Evolutionary conservation across 2,888 invertebrate genomes (phyloP).

Genomic region (Cheilosia vernalis): DNA sequence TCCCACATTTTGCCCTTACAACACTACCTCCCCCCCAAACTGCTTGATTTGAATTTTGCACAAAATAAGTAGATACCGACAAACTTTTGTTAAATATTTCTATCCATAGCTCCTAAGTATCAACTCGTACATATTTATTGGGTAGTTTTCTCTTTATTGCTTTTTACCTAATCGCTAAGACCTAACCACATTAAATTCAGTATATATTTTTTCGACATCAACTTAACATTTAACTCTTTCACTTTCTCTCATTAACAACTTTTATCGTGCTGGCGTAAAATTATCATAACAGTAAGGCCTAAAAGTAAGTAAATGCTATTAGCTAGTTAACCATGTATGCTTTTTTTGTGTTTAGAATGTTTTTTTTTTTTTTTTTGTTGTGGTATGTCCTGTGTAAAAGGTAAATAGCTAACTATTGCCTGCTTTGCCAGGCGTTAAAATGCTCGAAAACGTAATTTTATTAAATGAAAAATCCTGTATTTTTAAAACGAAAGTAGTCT

Average conservation of each 20-base stretch:
- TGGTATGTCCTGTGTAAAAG: not conserved
- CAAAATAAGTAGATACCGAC: not conserved
- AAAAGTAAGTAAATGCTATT: conserved; percentile 69
- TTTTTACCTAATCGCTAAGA: not conserved
- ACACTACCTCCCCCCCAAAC: conserved; percentile 3
- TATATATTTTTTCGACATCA: conserved; percentile 28
- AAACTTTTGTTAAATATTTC: not conserved
- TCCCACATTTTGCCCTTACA: not conserved
- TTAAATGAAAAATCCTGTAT: too few relatives aligned
- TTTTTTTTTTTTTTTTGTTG: not conserved
- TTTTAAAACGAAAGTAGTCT: too few relatives aligned
- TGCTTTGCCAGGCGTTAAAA: too few relatives aligned
- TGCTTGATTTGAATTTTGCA: conserved; percentile 42
- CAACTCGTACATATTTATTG: not conserved
- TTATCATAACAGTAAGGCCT: conserved; percentile 72
- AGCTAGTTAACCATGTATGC: not conserved
- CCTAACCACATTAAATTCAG: conserved; percentile 3
- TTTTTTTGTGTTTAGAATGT: not conserved
- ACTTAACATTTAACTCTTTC: conserved; percentile 29
- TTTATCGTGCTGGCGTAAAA: conserved; percentile 52
- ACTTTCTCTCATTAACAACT: conserved; percentile 50
- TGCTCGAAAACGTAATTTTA: too few relatives aligned
- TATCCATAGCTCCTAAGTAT: not conserved
- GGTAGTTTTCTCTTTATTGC: not conserved
- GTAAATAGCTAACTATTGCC: too few relatives aligned